Evolutionary conservation across 1,140 invertebrate genomes (phyloP), one percentile per base, ranked within the genome.

Genomic region (Liolophura sinensis): DNA sequence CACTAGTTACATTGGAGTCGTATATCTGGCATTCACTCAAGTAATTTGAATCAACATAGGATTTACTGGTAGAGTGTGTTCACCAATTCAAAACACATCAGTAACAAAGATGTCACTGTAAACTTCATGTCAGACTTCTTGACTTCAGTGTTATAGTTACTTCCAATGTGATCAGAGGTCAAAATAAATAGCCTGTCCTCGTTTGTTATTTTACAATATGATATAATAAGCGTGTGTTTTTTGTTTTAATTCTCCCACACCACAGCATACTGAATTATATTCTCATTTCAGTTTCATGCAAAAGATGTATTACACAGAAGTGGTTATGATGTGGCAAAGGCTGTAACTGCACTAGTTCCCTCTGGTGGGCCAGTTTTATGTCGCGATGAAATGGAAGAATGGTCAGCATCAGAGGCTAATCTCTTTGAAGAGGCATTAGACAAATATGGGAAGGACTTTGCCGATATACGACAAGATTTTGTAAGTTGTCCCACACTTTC

Each of bases 401-500:
- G 97, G 98, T 98, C 96, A 70, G 95, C 97, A 14, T 95, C 95
- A 18, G 98, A 99, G 85, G 96, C 97, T 22, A 99, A 97, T 87
- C 89, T 99, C 46, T 99, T 99, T 85, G 98, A 99, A 87, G 97
- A 99, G 85, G 96, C 96, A 54, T 67, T 90, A 24, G 97, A 99
- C 83, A 99, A 99, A 88, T 99, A 98, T 87, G 97, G 97, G 68
- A 99, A 99, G 88, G 97, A 99, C 87, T 99, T 99, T 84, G 92
- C 93, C 73, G 97, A 99, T 79, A 99, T 99, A 83, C 90, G 96
- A 84, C 90, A 93, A 84, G 97, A 99, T 85, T 99, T 98, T 90
- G 93, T 96, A 87, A 92, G 93, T 90, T 79, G 52, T 27, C 9
- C 9, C 31, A 5, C 3, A 22, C 3, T 22, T 59, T 25, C 18